A percentile compares a stretch with the other conserved stretches of the same genome.
Conservation (phyloP, 1,140 invertebrate species). For the Aphaenogaster rudis region DNA sequence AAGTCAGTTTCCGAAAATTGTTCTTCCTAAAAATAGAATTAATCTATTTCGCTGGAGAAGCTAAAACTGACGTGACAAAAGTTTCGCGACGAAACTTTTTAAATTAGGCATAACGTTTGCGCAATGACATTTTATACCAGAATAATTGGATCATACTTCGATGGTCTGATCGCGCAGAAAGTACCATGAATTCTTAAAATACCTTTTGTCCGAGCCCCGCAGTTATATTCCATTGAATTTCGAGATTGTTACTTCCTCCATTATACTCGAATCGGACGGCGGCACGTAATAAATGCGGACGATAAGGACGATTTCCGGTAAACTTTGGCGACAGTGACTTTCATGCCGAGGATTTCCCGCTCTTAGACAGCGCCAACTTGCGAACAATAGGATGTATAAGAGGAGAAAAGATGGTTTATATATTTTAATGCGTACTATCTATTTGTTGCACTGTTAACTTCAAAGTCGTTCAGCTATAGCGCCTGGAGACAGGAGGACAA, state of each 20-base stretch:
- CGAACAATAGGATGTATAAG: slow-evolving; percentile 10
- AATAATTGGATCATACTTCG: slow-evolving; percentile 44
- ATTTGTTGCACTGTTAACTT: background rate
- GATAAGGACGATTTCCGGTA: slow-evolving; percentile 52
- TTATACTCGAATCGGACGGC: slow-evolving; percentile 45
- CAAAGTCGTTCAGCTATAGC: background rate
- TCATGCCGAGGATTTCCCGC: slow-evolving; percentile 29
- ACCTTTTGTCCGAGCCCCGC: slow-evolving; percentile 16
- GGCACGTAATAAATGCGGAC: slow-evolving; percentile 58
- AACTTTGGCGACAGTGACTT: slow-evolving; percentile 51
- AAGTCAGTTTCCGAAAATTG: background rate
- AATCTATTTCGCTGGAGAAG: background rate
- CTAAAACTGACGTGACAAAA: background rate
- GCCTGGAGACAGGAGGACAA: background rate
- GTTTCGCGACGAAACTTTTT: background rate
- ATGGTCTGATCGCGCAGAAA: background rate
- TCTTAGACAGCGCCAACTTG: slow-evolving; percentile 15
- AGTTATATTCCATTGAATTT: slow-evolving; percentile 60
- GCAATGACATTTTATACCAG: slow-evolving; percentile 3
- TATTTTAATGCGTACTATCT: slow-evolving; percentile 8
- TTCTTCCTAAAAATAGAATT: background rate
- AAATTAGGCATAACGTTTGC: slow-evolving; percentile 41
- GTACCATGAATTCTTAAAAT: slow-evolving; percentile 54
- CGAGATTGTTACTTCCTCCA: slow-evolving; percentile 46
- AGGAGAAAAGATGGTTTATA: slow-evolving; percentile 19